phyloP scores from a whole-genome alignment of 2,888 invertebrate genomes.

The Helobdella robusta region DNA sequence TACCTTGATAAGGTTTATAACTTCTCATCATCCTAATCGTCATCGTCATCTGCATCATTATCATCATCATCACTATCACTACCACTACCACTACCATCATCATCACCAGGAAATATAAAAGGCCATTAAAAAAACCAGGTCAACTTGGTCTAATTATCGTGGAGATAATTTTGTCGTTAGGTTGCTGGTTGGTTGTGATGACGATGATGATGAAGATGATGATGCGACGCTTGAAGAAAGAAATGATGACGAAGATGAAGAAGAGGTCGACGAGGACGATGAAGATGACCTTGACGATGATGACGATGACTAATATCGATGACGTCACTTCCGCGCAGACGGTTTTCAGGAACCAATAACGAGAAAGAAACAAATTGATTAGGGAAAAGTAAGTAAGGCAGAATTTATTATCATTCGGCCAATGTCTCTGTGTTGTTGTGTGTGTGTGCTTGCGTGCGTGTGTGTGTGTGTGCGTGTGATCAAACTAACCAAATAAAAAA shows the following conservation, averaged over 20 bases:
- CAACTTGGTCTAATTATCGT: no score
- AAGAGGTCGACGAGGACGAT: not conserved
- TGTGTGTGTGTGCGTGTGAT: no score
- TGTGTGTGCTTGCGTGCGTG: no score
- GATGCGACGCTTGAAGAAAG: no score
- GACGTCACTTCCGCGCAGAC: not conserved
- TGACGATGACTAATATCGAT: not conserved
- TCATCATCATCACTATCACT: constrained; percentile 17
- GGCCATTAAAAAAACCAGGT: not conserved
- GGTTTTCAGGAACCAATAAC: not conserved
- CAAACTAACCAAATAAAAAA: no score
- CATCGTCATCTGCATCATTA: constrained; percentile 11
- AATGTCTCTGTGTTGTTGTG: no score
- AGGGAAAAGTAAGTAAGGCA: no score
- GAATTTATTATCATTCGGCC: no score
- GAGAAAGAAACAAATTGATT: no score
- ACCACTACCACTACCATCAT: constrained; percentile 22
- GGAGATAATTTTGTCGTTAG: not conserved
- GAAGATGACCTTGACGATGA: not conserved
- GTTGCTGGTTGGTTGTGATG: no score
- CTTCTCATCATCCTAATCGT: constrained; percentile 12
- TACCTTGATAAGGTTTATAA: not conserved
- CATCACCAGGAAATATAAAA: not conserved
- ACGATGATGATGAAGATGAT: not conserved
- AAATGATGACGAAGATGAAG: not conserved